Conservation (phyloP, 1,140 invertebrate species). For the Drosophila ironensis region DNA sequence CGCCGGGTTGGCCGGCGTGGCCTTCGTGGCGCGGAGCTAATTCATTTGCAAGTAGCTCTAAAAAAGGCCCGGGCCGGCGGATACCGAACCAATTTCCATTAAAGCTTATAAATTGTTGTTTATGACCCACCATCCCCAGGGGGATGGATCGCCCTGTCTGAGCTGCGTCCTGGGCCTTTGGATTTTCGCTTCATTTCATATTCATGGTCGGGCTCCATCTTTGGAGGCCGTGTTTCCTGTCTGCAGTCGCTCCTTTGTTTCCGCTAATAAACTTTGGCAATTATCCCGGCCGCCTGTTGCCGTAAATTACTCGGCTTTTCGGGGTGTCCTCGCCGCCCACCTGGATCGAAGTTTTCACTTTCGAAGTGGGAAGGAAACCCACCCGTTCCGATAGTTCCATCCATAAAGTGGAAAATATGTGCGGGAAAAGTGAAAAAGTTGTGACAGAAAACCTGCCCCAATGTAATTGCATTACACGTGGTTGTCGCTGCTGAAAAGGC, state of each 20-base stretch:
- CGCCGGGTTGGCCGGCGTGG: conserved; percentile 1
- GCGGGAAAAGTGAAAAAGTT: conserved; percentile 56
- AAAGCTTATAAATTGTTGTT: conserved; percentile 78
- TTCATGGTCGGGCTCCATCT: conserved; percentile 67
- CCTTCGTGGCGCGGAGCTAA: conserved; percentile 39
- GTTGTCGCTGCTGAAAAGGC: conserved; percentile 48
- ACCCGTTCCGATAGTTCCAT: conserved; percentile 10
- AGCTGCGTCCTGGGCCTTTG: conserved; percentile 13
- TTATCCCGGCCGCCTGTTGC: conserved; percentile 70
- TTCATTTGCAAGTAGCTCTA: conserved; percentile 57
- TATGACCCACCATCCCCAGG: conserved; percentile 42
- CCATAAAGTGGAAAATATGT: conserved; percentile 34
- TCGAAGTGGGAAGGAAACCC: neutral
- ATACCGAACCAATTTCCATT: conserved; percentile 71
- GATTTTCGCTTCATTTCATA: conserved; percentile 72
- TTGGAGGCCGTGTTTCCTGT: neutral
- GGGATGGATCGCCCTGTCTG: conserved; percentile 10
- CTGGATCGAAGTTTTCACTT: conserved; percentile 13
- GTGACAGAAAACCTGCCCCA: conserved; percentile 63
- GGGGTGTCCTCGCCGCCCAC: too few species aligned
- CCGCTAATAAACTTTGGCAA: conserved; percentile 75
- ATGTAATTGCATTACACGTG: conserved; percentile 75
- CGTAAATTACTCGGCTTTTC: conserved; percentile 41
- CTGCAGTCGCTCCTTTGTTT: conserved; percentile 27
- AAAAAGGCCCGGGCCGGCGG: conserved; percentile 20